A percentile compares a stretch with the other conserved stretches of the same genome.
These are phyloP conservation scores for Lithobates sylvaticus DNA, from an alignment of 2,797 vertebrate genomes.

Conservation along the genomic window DNA sequence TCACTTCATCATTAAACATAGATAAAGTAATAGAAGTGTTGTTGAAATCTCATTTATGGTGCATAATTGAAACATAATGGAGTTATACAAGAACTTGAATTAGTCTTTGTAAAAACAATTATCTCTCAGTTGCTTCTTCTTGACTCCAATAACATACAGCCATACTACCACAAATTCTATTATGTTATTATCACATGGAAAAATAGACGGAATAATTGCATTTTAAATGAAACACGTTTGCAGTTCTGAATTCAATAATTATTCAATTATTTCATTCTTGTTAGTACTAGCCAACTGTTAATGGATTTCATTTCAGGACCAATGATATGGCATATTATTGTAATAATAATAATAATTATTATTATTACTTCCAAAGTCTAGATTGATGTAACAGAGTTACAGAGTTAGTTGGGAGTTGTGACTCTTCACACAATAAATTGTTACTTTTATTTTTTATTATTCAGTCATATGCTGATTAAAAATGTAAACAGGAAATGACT, in stretches of 20 bases:
- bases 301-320: slow-evolving; percentile 1
- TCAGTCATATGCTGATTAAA: neutral
- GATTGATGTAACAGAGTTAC: too few species aligned
- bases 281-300: neutral
- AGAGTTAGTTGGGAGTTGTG: too few species aligned
- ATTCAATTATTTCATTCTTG: neutral
- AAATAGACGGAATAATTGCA: slow-evolving; percentile 20
- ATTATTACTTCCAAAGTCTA: too few species aligned
- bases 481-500: neutral
- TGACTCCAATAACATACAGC: slow-evolving; percentile 31
- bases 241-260: slow-evolving; percentile 22
- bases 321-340: neutral
- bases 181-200: slow-evolving; percentile 39
- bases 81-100: slow-evolving; percentile 42
- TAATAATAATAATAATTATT: neutral
- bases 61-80: slow-evolving; percentile 49
- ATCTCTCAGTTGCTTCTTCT: slow-evolving; percentile 36
- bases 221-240: slow-evolving; percentile 37
- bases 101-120: slow-evolving; percentile 56
- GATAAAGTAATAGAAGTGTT: slow-evolving; percentile 56
- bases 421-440: neutral
- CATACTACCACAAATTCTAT: slow-evolving; percentile 29
- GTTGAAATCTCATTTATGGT: slow-evolving; percentile 55
- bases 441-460: too few species aligned
- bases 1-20: slow-evolving; percentile 53